Conservation (phyloP, 2,888 invertebrate genomes). For the Buathra laborator region DNA sequence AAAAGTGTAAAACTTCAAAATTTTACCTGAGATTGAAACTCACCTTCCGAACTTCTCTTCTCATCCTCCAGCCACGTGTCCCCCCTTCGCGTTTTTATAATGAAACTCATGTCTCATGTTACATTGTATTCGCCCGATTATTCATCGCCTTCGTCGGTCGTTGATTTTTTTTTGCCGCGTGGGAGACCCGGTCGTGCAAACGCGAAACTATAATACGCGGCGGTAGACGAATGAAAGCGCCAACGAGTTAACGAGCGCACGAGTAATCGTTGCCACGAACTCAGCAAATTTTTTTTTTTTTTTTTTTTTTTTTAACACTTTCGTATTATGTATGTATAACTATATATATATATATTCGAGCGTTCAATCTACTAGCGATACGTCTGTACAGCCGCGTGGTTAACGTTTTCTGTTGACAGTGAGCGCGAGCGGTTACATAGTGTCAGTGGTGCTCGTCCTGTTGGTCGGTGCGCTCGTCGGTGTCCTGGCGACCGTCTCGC, state of each 20-base stretch:
- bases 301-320: slow-evolving; percentile 22
- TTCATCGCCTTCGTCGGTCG: slow-evolving; percentile 16
- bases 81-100: too few species aligned
- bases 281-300: slow-evolving; percentile 38
- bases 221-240: slow-evolving; percentile 27
- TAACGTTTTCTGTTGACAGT: slow-evolving; percentile 73
- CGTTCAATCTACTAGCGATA: slow-evolving; percentile 41
- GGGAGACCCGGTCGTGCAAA: slow-evolving; percentile 28
- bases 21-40: too few species aligned
- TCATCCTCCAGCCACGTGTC: too few species aligned
- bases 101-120: not conserved
- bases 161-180: slow-evolving; percentile 11
- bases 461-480: slow-evolving; percentile 81
- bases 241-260: slow-evolving; percentile 34
- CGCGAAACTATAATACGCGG: slow-evolving; percentile 10
- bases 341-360: slow-evolving; percentile 5
- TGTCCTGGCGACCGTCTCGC: slow-evolving; percentile 85
- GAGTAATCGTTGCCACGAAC: slow-evolving; percentile 50
- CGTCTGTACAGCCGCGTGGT: slow-evolving; percentile 26
- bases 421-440: slow-evolving; percentile 82
- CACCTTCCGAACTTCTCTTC: too few species aligned
- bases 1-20: too few species aligned
- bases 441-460: slow-evolving; percentile 82
- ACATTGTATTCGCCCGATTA: not conserved
- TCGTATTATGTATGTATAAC: not conserved